These are phyloP conservation scores for Thaumetopoea pityocampa DNA, from an alignment of 1,140 invertebrate genomes.

Conservation along the genomic window DNA sequence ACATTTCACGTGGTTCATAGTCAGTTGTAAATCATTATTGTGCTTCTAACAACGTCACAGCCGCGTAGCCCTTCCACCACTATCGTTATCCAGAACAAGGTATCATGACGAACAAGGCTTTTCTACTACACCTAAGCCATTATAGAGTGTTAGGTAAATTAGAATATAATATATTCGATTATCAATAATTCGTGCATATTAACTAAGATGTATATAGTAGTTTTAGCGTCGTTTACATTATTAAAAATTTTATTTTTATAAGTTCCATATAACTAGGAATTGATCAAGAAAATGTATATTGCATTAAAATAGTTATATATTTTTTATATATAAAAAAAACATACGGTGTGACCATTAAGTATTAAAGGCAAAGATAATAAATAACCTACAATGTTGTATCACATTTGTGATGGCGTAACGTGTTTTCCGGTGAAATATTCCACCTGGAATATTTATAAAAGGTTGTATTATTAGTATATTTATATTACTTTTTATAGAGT, in stretches of 20 bases:
- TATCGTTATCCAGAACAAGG: constrained; percentile 13
- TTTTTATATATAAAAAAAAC: constrained; percentile 8
- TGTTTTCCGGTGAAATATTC: too few species aligned
- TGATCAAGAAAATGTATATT: constrained; percentile 18
- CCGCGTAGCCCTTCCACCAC: too few species aligned
- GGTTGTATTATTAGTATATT: too few species aligned
- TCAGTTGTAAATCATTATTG: too few species aligned
- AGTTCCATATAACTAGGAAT: constrained; percentile 15
- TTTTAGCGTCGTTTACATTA: constrained; percentile 1
- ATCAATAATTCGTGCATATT: constrained; percentile 13
- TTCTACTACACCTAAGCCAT: constrained; percentile 3
- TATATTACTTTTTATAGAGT: too few species aligned
- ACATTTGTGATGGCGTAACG: too few species aligned
- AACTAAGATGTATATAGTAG: constrained; percentile 14
- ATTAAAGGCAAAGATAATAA: too few species aligned
- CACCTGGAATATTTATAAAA: too few species aligned
- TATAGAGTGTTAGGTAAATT: constrained; percentile 11
- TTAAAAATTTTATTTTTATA: constrained; percentile 10
- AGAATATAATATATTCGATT: constrained; percentile 12
- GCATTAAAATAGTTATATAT: constrained; percentile 17
- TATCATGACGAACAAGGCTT: constrained; percentile 12
- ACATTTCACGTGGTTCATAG: too few species aligned
- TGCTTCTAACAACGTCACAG: too few species aligned
- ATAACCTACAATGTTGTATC: too few species aligned
- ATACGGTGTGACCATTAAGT: constrained; percentile 15